Base-by-base conservation (phyloP, 2,113 vertebrate species). In the Diphyllodes magnificus region DNA sequence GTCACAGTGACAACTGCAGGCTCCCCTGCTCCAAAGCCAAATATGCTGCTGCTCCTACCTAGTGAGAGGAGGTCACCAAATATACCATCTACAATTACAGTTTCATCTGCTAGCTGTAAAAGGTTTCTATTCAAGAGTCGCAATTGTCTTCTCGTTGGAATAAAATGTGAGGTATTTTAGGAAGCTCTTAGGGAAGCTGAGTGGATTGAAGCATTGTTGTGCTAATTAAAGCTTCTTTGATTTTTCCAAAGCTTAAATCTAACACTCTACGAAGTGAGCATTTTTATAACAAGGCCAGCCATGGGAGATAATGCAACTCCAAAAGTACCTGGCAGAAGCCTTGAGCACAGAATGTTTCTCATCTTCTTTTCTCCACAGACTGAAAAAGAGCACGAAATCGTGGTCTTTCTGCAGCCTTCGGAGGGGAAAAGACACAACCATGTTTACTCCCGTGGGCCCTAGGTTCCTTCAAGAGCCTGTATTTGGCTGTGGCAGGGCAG, bases 21-120 rank as follows among this genome's bases (percentile, higher is more conserved):
- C 28, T 81, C 40, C 7, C 3, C 56, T 90, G 47, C 68, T 88
- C 68, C n/a, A 69, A 78, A 86, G 68, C 31, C 68, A 40, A 51
- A 91, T 33, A 40, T 68, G 40, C 72, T 65, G 6, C 44, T 66
- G 64, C 76, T 92, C 88, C 92, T 83, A 76, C 72, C 80, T 86
- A 69, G 90, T 93, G 93, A 96, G 93, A 94, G 90, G 94, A 97
- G 93, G 95, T 75, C 93, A 93, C 94, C 94, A 93, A 97, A 96
- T 96, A 96, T 86, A 96, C 88, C 90, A 82, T 17, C 76, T 57
- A 73, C 92, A 95, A 88, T 86, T 90, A 94, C 79, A 86, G 82
- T 64, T 94, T 84, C 82, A 79, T 86, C 88, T 96, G 68, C 64
- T 78, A 71, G 56, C 93, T 95, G 57, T 47, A 90, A 86, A 86